Conservation (phyloP, 2,888 invertebrate species). For the Poecilobothrus nobilitatus region DNA sequence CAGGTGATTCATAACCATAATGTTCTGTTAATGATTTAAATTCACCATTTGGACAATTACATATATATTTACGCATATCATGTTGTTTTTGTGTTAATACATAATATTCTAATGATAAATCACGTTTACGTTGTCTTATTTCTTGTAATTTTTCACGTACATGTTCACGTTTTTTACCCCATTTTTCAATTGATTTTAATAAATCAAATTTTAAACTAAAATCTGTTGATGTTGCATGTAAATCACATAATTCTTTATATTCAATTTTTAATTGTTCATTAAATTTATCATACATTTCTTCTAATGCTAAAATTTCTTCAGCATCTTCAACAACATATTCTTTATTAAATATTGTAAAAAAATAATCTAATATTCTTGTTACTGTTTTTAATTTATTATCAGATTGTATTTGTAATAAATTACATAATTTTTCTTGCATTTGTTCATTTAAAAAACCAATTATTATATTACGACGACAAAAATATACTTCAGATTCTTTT, state of each 20-base stretch:
- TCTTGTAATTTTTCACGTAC: background rate
- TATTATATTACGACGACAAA: background rate
- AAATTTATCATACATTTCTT: constrained; percentile 3
- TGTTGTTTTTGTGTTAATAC: constrained; percentile 6
- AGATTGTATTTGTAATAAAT: constrained; percentile 4
- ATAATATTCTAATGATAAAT: constrained; percentile 4
- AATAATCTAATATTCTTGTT: background rate
- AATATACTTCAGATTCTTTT: constrained; percentile 6
- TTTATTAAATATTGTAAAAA: background rate
- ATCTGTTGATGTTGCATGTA: background rate
- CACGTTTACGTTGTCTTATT: background rate
- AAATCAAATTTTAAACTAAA: background rate
- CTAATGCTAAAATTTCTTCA: background rate
- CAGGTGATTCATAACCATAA: background rate
- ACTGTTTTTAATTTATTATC: constrained; percentile 4
- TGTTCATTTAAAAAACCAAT: background rate
- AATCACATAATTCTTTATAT: constrained; percentile 1
- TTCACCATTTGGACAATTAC: background rate
- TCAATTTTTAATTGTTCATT: constrained; percentile 4
- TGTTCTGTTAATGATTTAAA: background rate
- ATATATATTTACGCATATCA: background rate
- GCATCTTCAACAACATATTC: background rate
- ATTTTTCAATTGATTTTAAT: constrained; percentile 1
- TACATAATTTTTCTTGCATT: background rate
- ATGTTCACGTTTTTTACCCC: constrained; percentile 6